Conservation (phyloP, 2,113 vertebrate species). For the Isichthys henryi region DNA sequence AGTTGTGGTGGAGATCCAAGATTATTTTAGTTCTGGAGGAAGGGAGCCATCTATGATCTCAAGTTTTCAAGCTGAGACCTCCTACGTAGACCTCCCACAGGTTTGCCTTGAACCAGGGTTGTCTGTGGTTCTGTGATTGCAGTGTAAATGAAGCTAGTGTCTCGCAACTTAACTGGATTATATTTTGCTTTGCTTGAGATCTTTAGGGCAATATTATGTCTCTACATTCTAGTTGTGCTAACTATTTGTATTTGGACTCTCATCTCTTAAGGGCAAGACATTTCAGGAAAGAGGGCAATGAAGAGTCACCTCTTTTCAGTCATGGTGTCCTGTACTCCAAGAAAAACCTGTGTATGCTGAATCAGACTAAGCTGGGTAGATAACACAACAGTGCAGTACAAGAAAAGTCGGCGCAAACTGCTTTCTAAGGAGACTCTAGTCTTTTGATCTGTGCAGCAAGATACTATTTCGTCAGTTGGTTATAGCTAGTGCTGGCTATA, state of each 20-base stretch:
- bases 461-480: background rate
- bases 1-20: slow-evolving; percentile 10
- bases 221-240: background rate
- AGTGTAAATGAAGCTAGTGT: background rate
- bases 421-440: background rate
- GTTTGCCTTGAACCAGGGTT: background rate
- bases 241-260: background rate
- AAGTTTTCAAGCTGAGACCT: slow-evolving; percentile 41
- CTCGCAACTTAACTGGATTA: background rate
- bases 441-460: background rate
- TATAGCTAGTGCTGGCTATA: background rate
- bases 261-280: background rate
- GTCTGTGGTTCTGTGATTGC: background rate
- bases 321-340: background rate
- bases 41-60: slow-evolving; percentile 16
- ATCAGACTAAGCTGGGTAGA: background rate
- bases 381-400: background rate
- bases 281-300: too few species aligned
- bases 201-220: background rate
- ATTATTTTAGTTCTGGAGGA: background rate
- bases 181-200: background rate
- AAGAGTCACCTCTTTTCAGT: background rate
- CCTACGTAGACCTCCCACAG: background rate
- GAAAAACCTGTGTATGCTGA: background rate
- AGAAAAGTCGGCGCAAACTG: background rate